These are phyloP conservation scores for Mustelus asterias DNA, from an alignment of 2,113 vertebrate species.

Conservation along the genomic window DNA sequence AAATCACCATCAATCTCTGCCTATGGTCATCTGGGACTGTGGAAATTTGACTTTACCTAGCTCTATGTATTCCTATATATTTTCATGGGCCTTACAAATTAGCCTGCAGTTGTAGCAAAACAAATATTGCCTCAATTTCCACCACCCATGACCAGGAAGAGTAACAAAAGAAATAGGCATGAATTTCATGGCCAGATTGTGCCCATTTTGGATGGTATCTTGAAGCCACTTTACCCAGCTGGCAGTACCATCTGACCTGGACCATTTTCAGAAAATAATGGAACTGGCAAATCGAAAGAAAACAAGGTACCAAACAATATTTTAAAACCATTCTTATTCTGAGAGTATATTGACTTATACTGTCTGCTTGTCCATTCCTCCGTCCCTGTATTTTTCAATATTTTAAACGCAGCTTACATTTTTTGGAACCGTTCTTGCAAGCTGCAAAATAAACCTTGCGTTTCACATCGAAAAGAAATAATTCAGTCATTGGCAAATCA, in stretches of 20 bases:
- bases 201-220: not conserved
- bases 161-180: not conserved
- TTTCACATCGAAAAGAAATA: not conserved
- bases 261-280: not conserved
- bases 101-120: not conserved
- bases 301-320: not conserved
- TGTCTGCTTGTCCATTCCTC: not conserved
- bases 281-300: not conserved
- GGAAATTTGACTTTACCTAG: no score
- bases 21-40: no score
- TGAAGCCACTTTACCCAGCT: not conserved
- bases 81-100: not conserved
- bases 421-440: not conserved
- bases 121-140: not conserved
- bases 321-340: not conserved
- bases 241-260: not conserved
- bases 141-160: not conserved
- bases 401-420: not conserved
- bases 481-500: not conserved
- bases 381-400: not conserved
- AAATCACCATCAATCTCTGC: no score
- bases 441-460: not conserved
- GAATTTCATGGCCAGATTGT: not conserved
- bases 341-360: not conserved
- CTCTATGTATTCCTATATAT: not conserved